phyloP scores from a whole-genome alignment of 2,888 invertebrate species.

The Phania funesta region DNA sequence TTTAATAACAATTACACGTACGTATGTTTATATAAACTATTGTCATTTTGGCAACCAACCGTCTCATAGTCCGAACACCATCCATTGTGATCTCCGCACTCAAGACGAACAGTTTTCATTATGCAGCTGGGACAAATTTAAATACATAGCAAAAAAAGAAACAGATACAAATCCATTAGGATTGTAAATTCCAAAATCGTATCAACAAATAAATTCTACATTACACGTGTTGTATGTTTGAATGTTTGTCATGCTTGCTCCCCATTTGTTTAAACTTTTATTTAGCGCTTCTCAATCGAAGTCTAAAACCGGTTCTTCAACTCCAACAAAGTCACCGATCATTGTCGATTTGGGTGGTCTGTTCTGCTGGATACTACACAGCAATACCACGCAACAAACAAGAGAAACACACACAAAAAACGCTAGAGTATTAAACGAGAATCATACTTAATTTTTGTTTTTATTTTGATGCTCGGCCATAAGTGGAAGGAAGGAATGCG shows the following conservation, averaged over 20 bases:
- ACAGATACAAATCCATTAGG: conserved; percentile 56
- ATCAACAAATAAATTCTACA: conserved; percentile 27
- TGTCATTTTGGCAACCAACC: conserved; percentile 61
- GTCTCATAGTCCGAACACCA: conserved; percentile 44
- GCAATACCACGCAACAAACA: conserved; percentile 40
- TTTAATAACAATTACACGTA: conserved; percentile 59
- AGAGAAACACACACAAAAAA: conserved; percentile 15
- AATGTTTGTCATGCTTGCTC: conserved; percentile 28
- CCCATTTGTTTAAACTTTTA: conserved; percentile 49
- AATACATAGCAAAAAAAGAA: conserved; percentile 12
- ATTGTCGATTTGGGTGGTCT: conserved; percentile 60
- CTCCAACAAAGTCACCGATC: conserved; percentile 48
- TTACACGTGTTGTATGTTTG: conserved; percentile 6
- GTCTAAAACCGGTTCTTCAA: conserved; percentile 56
- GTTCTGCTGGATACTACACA: conserved; percentile 6
- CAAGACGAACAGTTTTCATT: background rate
- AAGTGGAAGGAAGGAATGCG: conserved; percentile 10
- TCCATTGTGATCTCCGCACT: conserved; percentile 5
- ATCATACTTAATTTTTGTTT: conserved; percentile 23
- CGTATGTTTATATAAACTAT: conserved; percentile 49
- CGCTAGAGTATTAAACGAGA: conserved; percentile 11
- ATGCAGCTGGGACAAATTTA: background rate
- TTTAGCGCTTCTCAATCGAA: conserved; percentile 52
- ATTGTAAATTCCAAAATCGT: conserved; percentile 41
- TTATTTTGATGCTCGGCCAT: conserved; percentile 36